Base-by-base conservation (phyloP, 1,140 invertebrate species). In the Drosophila baimaii region DNA sequence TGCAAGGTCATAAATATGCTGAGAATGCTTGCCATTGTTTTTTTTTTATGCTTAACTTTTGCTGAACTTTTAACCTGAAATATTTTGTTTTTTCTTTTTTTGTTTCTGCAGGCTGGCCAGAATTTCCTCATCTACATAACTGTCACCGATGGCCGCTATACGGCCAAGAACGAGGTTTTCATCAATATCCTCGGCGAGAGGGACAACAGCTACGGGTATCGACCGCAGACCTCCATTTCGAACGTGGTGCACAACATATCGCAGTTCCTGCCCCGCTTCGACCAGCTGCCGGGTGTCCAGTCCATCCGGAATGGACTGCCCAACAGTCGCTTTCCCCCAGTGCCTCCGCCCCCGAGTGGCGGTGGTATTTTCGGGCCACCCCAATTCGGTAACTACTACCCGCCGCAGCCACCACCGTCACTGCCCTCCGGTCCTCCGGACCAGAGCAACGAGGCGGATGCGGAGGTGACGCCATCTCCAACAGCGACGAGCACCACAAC, bases 121-220 rank as follows among this genome's bases (percentile, higher is more conserved):
- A 94, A 95, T 61, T 93, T 96, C 68, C 94, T 94, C 72, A 91
- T 96, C 2, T 96, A 95, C 88, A 95, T 96, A 41, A 95, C 95
- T 12, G 95, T 95, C 6, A 94, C 93, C 10, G 95, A 96, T 91
- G 95, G 95, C 15, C 92, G 94, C 35, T 91, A 95, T 8, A 93
- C 93, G 19, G 93, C 95, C 5, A 96, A 96, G 91, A 94, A 93
- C n/a, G 95, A 96, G 91, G 95, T 96, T 10, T 95, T 93, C 81
- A 95, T 95, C 8, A 94, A 94, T 62, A 95, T 96, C 25, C 66
- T 93, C 9, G 92, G 92, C 33, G 81, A 90, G 7, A 59, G 69
- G 21, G 70, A 79, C 47, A 83, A 61, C 21, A 91, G 57, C 19
- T 73, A 68, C 2, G 79, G 71, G 7, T 71, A 77, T n/a, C 77